Conservation (phyloP, 64 coral and sea anemone species). For the Montipora efflorescens region DNA sequence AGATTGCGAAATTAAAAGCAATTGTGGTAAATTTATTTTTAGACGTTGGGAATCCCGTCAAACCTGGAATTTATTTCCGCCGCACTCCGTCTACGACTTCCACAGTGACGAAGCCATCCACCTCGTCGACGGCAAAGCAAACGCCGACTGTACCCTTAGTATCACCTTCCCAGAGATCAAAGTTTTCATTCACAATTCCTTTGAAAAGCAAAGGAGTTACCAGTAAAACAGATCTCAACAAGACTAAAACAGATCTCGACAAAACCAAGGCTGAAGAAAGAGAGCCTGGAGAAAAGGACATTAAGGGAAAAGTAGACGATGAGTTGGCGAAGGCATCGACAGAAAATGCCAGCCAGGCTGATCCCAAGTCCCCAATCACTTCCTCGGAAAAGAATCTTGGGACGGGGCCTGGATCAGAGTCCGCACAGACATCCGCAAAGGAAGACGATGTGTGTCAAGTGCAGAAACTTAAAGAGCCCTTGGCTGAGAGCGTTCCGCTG, state of each 20-base stretch:
- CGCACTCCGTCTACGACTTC: constrained; percentile 25
- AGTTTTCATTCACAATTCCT: constrained; percentile 75
- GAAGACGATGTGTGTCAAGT: not conserved
- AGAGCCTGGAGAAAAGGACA: not conserved
- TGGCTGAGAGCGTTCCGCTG: constrained; percentile 35
- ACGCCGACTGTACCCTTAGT: constrained; percentile 38
- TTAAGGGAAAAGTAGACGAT: not conserved
- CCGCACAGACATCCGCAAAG: not conserved
- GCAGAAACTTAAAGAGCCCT: constrained; percentile 35
- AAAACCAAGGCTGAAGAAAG: not conserved
- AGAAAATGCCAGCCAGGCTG: not conserved
- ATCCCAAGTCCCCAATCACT: constrained; percentile 32
- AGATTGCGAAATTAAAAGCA: no score
- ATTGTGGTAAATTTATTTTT: not conserved
- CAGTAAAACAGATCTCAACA: not conserved
- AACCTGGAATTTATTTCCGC: constrained; percentile 41
- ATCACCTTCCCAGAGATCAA: constrained; percentile 50
- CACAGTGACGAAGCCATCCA: constrained; percentile 35
- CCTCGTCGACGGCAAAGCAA: constrained; percentile 44
- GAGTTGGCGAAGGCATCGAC: not conserved
- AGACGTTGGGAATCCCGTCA: constrained; percentile 77
- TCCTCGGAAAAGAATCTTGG: not conserved
- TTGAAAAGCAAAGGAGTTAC: not conserved
- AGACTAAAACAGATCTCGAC: not conserved
- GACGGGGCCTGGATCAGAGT: not conserved